Evolutionary conservation across 1,140 invertebrate genomes (phyloP), one percentile per base, ranked within the genome.

Genomic region (Lerema accius): DNA sequence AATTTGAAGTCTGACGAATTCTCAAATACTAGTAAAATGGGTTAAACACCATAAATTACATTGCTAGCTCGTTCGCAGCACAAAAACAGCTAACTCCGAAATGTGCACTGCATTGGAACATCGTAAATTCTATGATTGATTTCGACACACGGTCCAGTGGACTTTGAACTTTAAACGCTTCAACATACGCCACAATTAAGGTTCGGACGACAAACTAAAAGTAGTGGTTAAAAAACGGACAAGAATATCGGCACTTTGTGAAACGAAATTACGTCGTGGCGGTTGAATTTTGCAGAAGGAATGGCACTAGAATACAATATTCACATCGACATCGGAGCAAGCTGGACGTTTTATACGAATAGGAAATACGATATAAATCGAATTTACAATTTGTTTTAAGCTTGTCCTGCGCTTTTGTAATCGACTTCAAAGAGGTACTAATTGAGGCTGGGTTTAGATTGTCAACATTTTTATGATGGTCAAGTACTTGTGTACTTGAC

Each of bases 211-310:
- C 13, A 28, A 40, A 60, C 58, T 49, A 48, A 60, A 48, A 23
- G 45, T 16, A 16, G 16, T 49, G 48, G 45, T 49, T 59, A 48
- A 60, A 60, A 60, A 60, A 60, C 45, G 19, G 28, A 37, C 28
- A 45, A 58, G 43, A 59, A 59, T 39, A 59, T 59, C 28, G 43
- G 56, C 56, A 59, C 32, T 59, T 48, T 59, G 56, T 59, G 43
- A 35, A 35, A 45, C 28, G 43, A 59, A 59, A 59, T 59, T 59
- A 59, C 56, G 23, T 59, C 15, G 55, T 59, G 42, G 43, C 40
- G 28, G 55, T 59, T 59, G 56, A 59, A 45, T 59, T 48, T 59
- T 58, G 55, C 43, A 46, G 7, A 23, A 32, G 43, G 42, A 59
- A 46, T 46, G 43, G 43, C 26, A n/a, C 26, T n/a, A 16, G 55